Evolutionary conservation across 1,140 invertebrate species (phyloP).

Genomic region (Druon quercuslanigerum): DNA sequence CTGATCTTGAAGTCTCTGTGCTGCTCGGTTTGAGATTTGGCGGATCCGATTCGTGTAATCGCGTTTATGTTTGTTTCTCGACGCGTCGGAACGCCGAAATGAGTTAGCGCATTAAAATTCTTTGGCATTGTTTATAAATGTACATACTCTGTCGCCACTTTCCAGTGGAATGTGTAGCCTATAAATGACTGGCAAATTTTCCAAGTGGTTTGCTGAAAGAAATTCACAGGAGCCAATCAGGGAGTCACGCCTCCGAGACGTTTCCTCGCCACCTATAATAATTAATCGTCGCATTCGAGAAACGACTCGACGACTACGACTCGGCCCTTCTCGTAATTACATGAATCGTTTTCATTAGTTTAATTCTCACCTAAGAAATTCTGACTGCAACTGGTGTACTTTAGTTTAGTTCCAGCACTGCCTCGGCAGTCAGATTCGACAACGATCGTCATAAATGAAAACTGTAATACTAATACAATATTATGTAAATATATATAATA

Average conservation of each 20-base stretch:
- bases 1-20: neutral
- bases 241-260: slow-evolving; percentile 31
- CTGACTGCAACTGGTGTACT: slow-evolving; percentile 63
- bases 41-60: slow-evolving; percentile 37
- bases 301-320: slow-evolving; percentile 55
- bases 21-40: neutral
- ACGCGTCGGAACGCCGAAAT: slow-evolving; percentile 51
- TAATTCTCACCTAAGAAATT: slow-evolving; percentile 55
- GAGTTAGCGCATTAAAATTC: slow-evolving; percentile 53
- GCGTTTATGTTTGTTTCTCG: slow-evolving; percentile 33
- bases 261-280: slow-evolving; percentile 51
- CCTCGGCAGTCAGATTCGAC: slow-evolving; percentile 68
- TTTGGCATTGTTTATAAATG: slow-evolving; percentile 63
- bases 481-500: slow-evolving; percentile 64
- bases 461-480: slow-evolving; percentile 70
- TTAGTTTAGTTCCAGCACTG: slow-evolving; percentile 65
- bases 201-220: slow-evolving; percentile 21
- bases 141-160: slow-evolving; percentile 58
- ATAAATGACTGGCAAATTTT: slow-evolving; percentile 42
- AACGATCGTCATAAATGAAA: slow-evolving; percentile 71
- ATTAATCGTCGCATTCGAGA: slow-evolving; percentile 34
- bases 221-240: slow-evolving; percentile 40
- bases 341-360: slow-evolving; percentile 39
- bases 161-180: slow-evolving; percentile 64
- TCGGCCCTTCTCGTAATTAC: slow-evolving; percentile 51